These are phyloP conservation scores for Tuberolachnus salignus DNA, from an alignment of 2,888 invertebrate species.

Conservation along the genomic window DNA sequence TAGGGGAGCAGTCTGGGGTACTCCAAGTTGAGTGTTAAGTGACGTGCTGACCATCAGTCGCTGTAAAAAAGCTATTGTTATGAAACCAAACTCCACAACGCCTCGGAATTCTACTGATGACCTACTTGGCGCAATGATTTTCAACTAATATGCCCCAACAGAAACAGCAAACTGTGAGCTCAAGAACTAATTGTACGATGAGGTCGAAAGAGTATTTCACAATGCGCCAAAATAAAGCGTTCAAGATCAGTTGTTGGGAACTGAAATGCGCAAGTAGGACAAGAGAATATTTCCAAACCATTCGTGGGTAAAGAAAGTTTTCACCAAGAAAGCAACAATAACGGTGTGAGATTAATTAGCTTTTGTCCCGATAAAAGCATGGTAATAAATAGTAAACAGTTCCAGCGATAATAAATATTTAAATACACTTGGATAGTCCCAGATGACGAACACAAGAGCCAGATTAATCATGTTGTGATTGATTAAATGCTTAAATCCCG, in stretches of 20 bases:
- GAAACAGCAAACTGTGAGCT: not conserved
- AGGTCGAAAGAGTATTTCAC: not conserved
- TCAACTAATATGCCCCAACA: not conserved
- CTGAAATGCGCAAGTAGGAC: not conserved
- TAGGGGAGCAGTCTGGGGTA: not conserved
- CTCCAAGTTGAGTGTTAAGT: constrained; percentile 30
- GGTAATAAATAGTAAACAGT: not conserved
- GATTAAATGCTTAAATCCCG: not conserved
- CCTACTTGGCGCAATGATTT: not conserved
- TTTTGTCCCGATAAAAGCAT: not conserved
- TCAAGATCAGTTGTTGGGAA: not conserved
- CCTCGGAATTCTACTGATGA: constrained; percentile 25
- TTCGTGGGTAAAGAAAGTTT: constrained; percentile 2
- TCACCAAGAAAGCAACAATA: not conserved
- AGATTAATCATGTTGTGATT: not conserved
- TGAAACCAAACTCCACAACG: constrained; percentile 22
- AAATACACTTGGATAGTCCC: not conserved
- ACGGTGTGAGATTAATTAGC: not conserved
- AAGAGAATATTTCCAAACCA: not conserved
- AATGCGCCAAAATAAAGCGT: not conserved
- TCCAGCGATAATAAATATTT: not conserved
- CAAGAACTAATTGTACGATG: not conserved
- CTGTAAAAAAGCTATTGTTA: constrained; percentile 29
- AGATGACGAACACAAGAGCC: constrained; percentile 7
- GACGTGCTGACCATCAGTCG: constrained; percentile 4